These are phyloP conservation scores for Agelaius tricolor DNA, from an alignment of 2,113 vertebrate genomes.

Conservation along the genomic window DNA sequence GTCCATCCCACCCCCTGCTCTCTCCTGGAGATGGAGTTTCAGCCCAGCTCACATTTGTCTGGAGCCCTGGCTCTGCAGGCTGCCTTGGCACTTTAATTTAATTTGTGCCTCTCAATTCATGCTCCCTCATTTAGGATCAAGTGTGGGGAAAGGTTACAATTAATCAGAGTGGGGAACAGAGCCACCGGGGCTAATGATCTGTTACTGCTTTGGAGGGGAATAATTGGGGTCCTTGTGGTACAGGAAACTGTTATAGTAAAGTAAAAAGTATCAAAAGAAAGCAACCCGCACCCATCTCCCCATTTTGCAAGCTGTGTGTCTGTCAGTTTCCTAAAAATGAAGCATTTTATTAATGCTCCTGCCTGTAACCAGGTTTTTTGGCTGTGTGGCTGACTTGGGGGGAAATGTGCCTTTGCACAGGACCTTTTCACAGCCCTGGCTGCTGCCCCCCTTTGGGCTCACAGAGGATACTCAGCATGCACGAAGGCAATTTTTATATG, in stretches of 20 bases:
- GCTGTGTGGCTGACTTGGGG: not conserved
- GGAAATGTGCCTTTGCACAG: not conserved
- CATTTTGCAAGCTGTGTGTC: not conserved
- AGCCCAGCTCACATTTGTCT: conserved; percentile 27
- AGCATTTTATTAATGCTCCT: rapidly evolving
- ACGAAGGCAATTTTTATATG: not conserved
- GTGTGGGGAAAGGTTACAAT: conserved; percentile 35
- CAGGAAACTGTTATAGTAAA: conserved; percentile 19
- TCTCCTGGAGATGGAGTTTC: not conserved
- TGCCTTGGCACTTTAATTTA: conserved; percentile 23
- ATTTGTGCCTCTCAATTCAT: conserved; percentile 35
- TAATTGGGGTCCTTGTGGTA: not conserved
- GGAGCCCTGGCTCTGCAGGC: not conserved
- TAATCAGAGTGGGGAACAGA: conserved; percentile 15
- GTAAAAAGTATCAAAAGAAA: not conserved
- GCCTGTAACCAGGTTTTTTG: not conserved
- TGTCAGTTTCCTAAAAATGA: not conserved
- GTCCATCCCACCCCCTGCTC: not conserved
- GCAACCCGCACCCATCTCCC: not conserved
- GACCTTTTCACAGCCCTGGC: not conserved
- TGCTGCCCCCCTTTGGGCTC: not conserved
- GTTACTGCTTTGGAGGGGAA: not conserved
- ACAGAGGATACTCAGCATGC: not conserved
- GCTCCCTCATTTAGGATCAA: conserved; percentile 25
- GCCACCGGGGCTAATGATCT: not conserved